These are phyloP conservation scores for Pristionchus mayeri DNA, from an alignment of 2,888 invertebrate genomes.

Conservation along the genomic window DNA sequence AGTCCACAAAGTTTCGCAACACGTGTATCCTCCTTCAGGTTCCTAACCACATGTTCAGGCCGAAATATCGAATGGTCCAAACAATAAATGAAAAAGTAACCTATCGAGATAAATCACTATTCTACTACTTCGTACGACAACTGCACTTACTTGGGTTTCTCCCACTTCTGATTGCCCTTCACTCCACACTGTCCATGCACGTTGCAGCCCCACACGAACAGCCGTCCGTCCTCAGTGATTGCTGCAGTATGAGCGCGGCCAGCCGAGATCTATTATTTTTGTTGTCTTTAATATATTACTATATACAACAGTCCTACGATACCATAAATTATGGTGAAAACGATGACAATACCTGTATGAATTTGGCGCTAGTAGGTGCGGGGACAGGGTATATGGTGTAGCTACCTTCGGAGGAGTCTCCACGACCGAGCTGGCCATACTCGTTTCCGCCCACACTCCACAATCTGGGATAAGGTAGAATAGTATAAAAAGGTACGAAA, in stretches of 20 bases:
- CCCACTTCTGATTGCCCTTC: slow-evolving; percentile 49
- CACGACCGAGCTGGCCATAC: slow-evolving; percentile 57
- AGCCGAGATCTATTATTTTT: slow-evolving; percentile 64
- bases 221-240: slow-evolving; percentile 77
- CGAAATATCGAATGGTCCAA: too few relatives aligned
- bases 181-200: slow-evolving; percentile 89
- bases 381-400: slow-evolving; percentile 68
- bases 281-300: too few relatives aligned
- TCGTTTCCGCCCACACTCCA: slow-evolving; percentile 70
- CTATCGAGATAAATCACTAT: too few relatives aligned
- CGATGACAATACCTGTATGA: slow-evolving; percentile 59
- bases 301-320: too few relatives aligned
- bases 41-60: too few relatives aligned
- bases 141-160: slow-evolving; percentile 57
- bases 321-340: too few relatives aligned
- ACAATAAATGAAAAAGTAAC: too few relatives aligned
- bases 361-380: slow-evolving; percentile 53
- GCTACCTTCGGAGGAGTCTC: slow-evolving; percentile 58
- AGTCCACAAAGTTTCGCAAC: background rate
- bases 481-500: too few relatives aligned
- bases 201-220: slow-evolving; percentile 93
- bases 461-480: slow-evolving; percentile 50
- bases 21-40: too few relatives aligned
- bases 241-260: slow-evolving; percentile 68
- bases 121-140: too few relatives aligned